Evolutionary conservation across 2,113 vertebrate species (phyloP).

Genomic region (Equus przewalskii): DNA sequence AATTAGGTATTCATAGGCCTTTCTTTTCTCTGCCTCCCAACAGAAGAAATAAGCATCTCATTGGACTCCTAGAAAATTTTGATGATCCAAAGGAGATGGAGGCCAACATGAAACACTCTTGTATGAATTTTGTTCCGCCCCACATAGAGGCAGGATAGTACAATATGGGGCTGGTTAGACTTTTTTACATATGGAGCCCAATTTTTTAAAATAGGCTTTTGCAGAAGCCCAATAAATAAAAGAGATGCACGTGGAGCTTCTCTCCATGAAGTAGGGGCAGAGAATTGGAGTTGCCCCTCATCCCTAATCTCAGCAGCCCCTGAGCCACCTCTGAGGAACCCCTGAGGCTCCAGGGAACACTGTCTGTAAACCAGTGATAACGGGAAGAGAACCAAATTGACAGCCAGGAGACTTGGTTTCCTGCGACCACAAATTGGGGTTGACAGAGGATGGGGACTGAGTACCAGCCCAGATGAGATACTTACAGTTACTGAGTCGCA

Average conservation of each 20-base stretch:
- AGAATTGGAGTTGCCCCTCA: neutral
- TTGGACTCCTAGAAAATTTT: slow-evolving; percentile 11
- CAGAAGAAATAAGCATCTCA: slow-evolving; percentile 39
- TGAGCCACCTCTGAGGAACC: neutral
- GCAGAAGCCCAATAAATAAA: neutral
- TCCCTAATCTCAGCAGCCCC: neutral
- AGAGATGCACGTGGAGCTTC: neutral
- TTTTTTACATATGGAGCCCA: neutral
- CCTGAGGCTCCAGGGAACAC: neutral
- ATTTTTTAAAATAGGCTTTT: neutral
- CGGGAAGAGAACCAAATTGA: neutral
- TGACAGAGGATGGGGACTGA: neutral
- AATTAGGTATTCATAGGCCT: slow-evolving; percentile 34
- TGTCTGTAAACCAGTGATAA: neutral
- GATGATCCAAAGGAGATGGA: neutral
- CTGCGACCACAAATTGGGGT: neutral
- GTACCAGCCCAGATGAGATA: neutral
- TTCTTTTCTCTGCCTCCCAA: neutral
- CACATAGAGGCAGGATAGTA: neutral
- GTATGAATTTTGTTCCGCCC: neutral
- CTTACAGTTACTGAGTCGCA: neutral
- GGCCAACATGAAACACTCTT: neutral
- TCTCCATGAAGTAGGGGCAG: neutral
- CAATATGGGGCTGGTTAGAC: neutral
- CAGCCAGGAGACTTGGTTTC: neutral